Conservation (phyloP, 2,888 invertebrate species). For the Hylaea fasciaria region DNA sequence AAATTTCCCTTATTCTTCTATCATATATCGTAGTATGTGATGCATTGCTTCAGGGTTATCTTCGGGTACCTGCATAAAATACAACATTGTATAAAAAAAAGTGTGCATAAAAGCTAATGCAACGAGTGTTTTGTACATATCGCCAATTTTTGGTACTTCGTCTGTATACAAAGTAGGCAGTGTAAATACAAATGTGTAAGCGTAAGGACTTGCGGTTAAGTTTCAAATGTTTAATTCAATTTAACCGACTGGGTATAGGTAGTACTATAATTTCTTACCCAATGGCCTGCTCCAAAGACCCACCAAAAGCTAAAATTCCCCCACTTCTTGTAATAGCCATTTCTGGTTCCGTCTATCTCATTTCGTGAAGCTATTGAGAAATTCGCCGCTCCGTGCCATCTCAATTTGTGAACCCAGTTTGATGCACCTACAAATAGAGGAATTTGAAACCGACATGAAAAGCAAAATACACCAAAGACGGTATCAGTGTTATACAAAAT, state of each 20-base stretch:
- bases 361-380: conserved; percentile 58
- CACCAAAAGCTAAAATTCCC: conserved; percentile 72
- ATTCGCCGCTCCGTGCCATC: conserved; percentile 67
- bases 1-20: conserved; percentile 37
- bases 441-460: not conserved
- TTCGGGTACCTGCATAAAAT: conserved; percentile 68
- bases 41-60: conserved; percentile 79
- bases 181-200: no score
- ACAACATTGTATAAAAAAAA: not conserved
- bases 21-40: conserved; percentile 67
- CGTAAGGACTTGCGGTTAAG: no score
- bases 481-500: no score
- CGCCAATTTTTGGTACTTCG: no score
- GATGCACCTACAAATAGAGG: conserved; percentile 60
- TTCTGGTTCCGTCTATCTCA: conserved; percentile 60
- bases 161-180: no score
- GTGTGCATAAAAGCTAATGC: no score
- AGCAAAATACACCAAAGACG: no score
- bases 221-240: no score
- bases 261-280: conserved; percentile 57
- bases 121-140: no score
- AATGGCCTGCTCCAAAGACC: conserved; percentile 75
- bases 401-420: conserved; percentile 76
- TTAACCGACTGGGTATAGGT: no score
- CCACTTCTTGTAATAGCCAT: conserved; percentile 70